Evolutionary conservation across 2,113 vertebrate genomes (phyloP).

Genomic region (Pituophis catenifer): DNA sequence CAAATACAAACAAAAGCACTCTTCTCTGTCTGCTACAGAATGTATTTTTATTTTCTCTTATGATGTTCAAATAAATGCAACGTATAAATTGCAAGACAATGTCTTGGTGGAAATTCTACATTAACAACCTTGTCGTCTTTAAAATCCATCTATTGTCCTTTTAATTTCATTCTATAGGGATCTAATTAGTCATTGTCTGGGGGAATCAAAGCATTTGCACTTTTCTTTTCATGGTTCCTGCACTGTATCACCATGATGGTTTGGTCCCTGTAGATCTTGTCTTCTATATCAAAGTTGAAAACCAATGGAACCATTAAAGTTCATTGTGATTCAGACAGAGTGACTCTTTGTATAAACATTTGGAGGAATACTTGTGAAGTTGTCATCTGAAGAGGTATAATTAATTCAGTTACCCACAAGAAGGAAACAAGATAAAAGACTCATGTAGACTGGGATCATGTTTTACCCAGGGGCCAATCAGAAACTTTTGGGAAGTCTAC

Average conservation of each 20-base stretch:
- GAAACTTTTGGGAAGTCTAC: background rate
- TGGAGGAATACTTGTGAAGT: background rate
- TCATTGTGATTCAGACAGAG: background rate
- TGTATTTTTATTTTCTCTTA: background rate
- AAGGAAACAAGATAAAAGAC: background rate
- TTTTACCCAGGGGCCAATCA: background rate
- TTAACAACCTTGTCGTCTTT: background rate
- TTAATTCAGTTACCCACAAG: background rate
- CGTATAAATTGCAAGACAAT: background rate
- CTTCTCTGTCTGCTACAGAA: background rate
- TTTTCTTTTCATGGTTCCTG: background rate
- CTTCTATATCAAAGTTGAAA: conserved; percentile 28
- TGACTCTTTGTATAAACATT: background rate
- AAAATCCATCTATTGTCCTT: background rate
- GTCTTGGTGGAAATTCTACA: background rate
- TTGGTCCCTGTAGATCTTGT: conserved; percentile 21
- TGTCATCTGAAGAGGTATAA: background rate
- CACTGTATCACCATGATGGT: conserved; percentile 1
- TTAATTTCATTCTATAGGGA: background rate
- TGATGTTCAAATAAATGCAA: background rate
- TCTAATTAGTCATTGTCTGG: background rate
- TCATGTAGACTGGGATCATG: background rate
- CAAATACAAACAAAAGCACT: background rate
- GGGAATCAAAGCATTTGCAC: background rate
- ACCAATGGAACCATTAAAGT: conserved; percentile 27